Percentiles rank a stretch among this genome's conserved stretches.
Conservation (phyloP, 1,140 invertebrate species). For the Homalodisca vitripennis region DNA sequence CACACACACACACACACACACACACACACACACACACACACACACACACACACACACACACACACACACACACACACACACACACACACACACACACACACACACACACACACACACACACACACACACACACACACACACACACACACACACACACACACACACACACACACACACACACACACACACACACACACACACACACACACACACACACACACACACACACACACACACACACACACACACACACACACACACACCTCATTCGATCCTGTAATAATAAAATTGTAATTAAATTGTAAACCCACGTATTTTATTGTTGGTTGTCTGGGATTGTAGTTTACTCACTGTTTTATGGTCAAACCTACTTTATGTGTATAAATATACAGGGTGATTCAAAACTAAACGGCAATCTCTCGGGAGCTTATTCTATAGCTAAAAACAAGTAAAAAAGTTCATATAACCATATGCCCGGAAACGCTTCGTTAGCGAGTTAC, state of each 20-base stretch:
- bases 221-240: slow-evolving; percentile 22
- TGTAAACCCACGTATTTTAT: no score
- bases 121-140: slow-evolving; percentile 26
- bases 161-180: slow-evolving; percentile 22
- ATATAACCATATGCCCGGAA: no score
- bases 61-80: slow-evolving; percentile 37
- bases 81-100: slow-evolving; percentile 27
- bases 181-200: slow-evolving; percentile 20
- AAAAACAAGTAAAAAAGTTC: no score
- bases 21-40: slow-evolving; percentile 40
- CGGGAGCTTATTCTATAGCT: no score
- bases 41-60: slow-evolving; percentile 38
- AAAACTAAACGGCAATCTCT: no score
- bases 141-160: slow-evolving; percentile 22
- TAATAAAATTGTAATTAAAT: no score
- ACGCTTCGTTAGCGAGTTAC: no score
- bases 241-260: slow-evolving; percentile 22
- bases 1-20: slow-evolving; percentile 42
- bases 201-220: slow-evolving; percentile 10
- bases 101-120: slow-evolving; percentile 28
- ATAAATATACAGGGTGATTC: no score
- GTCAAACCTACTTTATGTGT: no score
- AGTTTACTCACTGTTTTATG: no score
- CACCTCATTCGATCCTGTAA: no score
- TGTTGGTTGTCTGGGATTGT: no score